phyloP scores from a whole-genome alignment of 2,888 invertebrate species.

The Limnephilus rhombicus region DNA sequence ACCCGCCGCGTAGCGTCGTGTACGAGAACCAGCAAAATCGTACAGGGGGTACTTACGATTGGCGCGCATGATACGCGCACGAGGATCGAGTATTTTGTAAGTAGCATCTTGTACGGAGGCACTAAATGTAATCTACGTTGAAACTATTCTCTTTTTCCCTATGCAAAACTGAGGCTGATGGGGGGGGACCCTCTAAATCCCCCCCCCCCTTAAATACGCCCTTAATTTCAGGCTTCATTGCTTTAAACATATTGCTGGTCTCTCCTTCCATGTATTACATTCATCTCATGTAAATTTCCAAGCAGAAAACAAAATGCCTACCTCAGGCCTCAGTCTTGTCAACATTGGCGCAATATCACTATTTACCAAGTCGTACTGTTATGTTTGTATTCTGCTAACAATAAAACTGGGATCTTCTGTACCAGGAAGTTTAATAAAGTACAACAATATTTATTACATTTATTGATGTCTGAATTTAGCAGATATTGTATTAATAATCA shows the following conservation, averaged over 20 bases:
- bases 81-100: too few relatives aligned
- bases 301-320: background rate
- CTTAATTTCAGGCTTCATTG: background rate
- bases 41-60: too few relatives aligned
- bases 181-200: too few relatives aligned
- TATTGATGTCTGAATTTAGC: background rate
- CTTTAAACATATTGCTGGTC: background rate
- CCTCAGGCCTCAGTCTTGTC: background rate
- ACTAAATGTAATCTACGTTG: too few relatives aligned
- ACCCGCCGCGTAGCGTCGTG: too few relatives aligned
- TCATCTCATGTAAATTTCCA: background rate
- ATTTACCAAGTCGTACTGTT: background rate
- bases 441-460: background rate
- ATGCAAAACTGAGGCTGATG: too few relatives aligned
- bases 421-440: background rate
- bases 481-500: too few relatives aligned
- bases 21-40: too few relatives aligned
- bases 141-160: too few relatives aligned
- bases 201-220: too few relatives aligned
- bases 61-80: too few relatives aligned
- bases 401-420: background rate
- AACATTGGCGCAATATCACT: background rate
- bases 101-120: too few relatives aligned
- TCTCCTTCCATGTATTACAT: background rate
- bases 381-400: background rate